These are phyloP conservation scores for Blastomussa wellsi DNA, from an alignment of 92 coral and sea anemone species.

Conservation along the genomic window DNA sequence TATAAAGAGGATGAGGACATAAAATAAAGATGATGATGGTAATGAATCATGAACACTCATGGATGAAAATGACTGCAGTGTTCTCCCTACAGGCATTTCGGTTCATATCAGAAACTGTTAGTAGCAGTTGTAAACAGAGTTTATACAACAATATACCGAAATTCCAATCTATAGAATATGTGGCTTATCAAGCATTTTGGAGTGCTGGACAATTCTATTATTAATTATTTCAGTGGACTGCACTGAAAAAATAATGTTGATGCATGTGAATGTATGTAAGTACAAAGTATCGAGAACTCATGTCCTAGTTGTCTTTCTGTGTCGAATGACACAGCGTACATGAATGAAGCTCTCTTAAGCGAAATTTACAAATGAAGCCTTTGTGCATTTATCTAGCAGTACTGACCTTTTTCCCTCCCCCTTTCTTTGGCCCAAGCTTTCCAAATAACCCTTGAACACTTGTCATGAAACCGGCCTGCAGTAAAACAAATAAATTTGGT, in stretches of 20 bases:
- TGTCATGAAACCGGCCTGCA: conserved; percentile 80
- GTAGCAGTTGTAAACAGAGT: too few relatives aligned
- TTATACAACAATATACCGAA: too few relatives aligned
- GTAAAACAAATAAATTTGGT: conserved; percentile 29
- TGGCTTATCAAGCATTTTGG: too few relatives aligned
- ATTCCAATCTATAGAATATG: too few relatives aligned
- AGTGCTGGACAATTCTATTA: too few relatives aligned
- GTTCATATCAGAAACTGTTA: too few relatives aligned
- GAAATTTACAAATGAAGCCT: background rate
- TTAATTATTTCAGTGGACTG: too few relatives aligned
- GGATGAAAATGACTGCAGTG: background rate
- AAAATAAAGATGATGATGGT: background rate
- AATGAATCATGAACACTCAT: background rate
- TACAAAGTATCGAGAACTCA: too few relatives aligned
- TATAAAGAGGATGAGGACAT: background rate
- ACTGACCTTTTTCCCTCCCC: conserved; percentile 81
- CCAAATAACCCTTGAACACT: conserved; percentile 93
- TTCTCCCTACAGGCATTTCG: too few relatives aligned
- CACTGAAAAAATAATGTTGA: too few relatives aligned
- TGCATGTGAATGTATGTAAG: too few relatives aligned
- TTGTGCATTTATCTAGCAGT: background rate
- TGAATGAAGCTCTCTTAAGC: too few relatives aligned
- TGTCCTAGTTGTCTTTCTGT: background rate
- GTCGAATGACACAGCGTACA: background rate
- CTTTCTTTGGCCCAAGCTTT: conserved; percentile 90